These are phyloP conservation scores for Formica aserva DNA, from an alignment of 2,888 invertebrate species.

Conservation along the genomic window DNA sequence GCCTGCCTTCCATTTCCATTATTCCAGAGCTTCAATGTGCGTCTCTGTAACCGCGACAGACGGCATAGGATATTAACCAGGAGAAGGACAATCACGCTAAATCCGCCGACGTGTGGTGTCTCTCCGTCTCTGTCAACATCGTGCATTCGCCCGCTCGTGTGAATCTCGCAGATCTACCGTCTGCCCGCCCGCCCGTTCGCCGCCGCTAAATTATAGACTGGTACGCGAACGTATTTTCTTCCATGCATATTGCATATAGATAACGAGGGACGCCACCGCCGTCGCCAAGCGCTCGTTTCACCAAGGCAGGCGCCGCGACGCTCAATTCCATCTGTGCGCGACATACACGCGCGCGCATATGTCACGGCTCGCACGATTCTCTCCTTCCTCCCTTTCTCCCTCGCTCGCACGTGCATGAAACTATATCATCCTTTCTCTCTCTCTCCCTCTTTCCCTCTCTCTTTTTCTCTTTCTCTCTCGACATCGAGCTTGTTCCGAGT, in stretches of 20 bases:
- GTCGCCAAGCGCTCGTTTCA: constrained; percentile 8
- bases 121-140: constrained; percentile 29
- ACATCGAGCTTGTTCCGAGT: background rate
- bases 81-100: background rate
- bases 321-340: constrained; percentile 7
- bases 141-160: background rate
- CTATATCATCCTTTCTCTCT: background rate
- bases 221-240: constrained; percentile 30
- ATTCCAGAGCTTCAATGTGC: background rate
- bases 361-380: constrained; percentile 31
- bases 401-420: background rate
- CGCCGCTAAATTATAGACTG: constrained; percentile 44
- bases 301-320: constrained; percentile 16
- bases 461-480: background rate
- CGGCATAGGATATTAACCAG: constrained; percentile 17
- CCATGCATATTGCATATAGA: constrained; percentile 47
- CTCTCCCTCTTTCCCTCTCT: background rate
- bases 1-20: background rate
- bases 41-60: constrained; percentile 17
- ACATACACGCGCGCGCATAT: constrained; percentile 14
- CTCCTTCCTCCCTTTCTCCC: background rate
- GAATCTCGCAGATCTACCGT: constrained; percentile 2
- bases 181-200: background rate
- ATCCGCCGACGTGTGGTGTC: background rate
- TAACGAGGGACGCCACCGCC: constrained; percentile 33